A percentile compares a stretch with the other conserved stretches of the same genome.
These are phyloP conservation scores for Anagrus nilaparvatae DNA, from an alignment of 1,140 invertebrate species.

Conservation along the genomic window DNA sequence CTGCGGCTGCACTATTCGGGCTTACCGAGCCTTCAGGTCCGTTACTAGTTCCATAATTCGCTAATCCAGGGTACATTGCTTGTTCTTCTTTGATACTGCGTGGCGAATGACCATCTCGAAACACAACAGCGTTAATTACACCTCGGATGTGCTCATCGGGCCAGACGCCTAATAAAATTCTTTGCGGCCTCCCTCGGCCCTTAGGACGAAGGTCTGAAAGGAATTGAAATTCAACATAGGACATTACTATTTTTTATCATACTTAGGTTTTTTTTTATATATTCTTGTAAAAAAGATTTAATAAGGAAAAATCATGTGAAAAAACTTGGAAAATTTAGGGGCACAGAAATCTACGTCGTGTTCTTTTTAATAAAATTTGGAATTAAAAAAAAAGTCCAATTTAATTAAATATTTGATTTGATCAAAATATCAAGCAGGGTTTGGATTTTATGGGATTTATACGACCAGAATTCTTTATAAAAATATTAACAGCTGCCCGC, in stretches of 20 bases:
- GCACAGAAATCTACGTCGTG: too few species aligned
- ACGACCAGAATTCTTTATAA: too few species aligned
- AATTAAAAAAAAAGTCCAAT: too few species aligned
- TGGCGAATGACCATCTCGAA: slow-evolving; percentile 62
- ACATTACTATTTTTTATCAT: slow-evolving; percentile 18
- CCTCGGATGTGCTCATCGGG: slow-evolving; percentile 84
- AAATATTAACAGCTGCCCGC: too few species aligned
- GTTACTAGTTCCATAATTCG: slow-evolving; percentile 49
- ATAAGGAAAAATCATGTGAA: too few species aligned
- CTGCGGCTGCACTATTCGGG: slow-evolving; percentile 53
- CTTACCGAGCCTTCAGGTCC: slow-evolving; percentile 53
- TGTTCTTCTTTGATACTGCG: slow-evolving; percentile 67
- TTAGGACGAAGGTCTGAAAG: slow-evolving; percentile 73
- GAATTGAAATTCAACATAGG: slow-evolving; percentile 17
- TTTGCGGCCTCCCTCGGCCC: slow-evolving; percentile 76
- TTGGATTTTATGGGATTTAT: too few species aligned
- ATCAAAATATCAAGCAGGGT: too few species aligned
- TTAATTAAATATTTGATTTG: too few species aligned
- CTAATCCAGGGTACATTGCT: slow-evolving; percentile 41
- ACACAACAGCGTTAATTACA: slow-evolving; percentile 83
- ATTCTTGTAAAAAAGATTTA: too few species aligned
- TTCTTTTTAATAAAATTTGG: too few species aligned
- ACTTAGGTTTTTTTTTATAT: slow-evolving; percentile 16
- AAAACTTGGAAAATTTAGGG: too few species aligned
- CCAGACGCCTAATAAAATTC: slow-evolving; percentile 82